Conservation (phyloP, 2,797 vertebrate species). For the Macropodus opercularis region DNA sequence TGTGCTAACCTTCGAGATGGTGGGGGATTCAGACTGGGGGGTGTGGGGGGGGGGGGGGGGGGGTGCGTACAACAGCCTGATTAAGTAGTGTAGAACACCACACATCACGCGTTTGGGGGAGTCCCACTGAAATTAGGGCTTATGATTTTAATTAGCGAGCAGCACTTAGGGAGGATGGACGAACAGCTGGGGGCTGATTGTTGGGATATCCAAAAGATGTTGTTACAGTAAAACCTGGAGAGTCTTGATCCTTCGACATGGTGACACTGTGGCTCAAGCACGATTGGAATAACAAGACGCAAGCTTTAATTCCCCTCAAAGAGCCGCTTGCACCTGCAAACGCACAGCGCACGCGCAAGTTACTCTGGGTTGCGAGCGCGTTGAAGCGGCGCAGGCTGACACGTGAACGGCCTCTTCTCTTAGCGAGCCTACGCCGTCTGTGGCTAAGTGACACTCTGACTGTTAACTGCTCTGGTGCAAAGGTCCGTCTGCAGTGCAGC, state of each 20-base stretch:
- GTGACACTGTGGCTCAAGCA: constrained; percentile 29
- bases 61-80: background rate
- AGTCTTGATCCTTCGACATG: constrained; percentile 8
- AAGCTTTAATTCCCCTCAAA: constrained; percentile 14
- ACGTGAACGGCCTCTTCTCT: constrained; percentile 55
- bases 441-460: constrained; percentile 43
- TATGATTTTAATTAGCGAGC: constrained; percentile 24
- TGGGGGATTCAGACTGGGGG: constrained; percentile 1
- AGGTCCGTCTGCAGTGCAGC: constrained; percentile 77
- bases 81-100: background rate
- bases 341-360: constrained; percentile 34
- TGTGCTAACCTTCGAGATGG: background rate
- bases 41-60: no score
- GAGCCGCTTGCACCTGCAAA: constrained; percentile 35
- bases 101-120: constrained; percentile 12
- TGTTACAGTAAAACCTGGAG: constrained; percentile 10
- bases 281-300: constrained; percentile 1
- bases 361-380: constrained; percentile 48
- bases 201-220: background rate
- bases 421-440: constrained; percentile 53
- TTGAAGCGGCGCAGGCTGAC: constrained; percentile 53
- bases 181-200: constrained; percentile 27
- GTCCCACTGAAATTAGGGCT: constrained; percentile 6
- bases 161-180: constrained; percentile 3
- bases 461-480: constrained; percentile 38